These are phyloP conservation scores for Acanthornis magna DNA, from an alignment of 2,797 vertebrate species.

Conservation along the genomic window DNA sequence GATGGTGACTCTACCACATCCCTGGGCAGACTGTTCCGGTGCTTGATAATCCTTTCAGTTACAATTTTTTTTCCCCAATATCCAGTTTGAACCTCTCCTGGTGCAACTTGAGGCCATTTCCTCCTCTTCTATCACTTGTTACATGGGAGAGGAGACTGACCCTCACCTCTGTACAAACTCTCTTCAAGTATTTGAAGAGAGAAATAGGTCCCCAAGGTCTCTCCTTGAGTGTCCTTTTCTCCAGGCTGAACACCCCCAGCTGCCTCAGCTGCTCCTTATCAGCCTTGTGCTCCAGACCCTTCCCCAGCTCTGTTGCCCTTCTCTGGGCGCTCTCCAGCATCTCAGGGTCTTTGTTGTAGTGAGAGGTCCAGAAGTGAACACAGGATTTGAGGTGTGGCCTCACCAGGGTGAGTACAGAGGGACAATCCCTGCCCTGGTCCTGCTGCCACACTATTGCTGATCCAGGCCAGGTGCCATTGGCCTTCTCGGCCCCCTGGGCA, in stretches of 20 bases:
- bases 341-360: neutral
- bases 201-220: neutral
- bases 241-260: neutral
- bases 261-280: neutral
- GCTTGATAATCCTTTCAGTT: neutral
- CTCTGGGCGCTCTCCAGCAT: neutral
- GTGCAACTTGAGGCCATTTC: neutral
- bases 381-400: neutral
- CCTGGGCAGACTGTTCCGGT: neutral
- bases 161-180: neutral
- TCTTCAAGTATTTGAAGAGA: neutral
- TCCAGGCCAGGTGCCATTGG: neutral
- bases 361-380: neutral
- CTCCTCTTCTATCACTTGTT: neutral
- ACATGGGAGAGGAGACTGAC: neutral
- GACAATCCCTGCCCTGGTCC: neutral
- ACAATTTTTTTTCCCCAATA: rapidly evolving
- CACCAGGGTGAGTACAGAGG: neutral
- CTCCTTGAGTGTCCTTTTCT: neutral
- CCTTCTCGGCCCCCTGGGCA: neutral
- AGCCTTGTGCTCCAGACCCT: neutral
- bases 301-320: rapidly evolving
- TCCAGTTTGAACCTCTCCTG: neutral
- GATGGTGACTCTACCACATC: neutral
- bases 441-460: neutral